Conservation (phyloP, 2,113 vertebrate species). For the Neolamprologus sp. region DNA sequence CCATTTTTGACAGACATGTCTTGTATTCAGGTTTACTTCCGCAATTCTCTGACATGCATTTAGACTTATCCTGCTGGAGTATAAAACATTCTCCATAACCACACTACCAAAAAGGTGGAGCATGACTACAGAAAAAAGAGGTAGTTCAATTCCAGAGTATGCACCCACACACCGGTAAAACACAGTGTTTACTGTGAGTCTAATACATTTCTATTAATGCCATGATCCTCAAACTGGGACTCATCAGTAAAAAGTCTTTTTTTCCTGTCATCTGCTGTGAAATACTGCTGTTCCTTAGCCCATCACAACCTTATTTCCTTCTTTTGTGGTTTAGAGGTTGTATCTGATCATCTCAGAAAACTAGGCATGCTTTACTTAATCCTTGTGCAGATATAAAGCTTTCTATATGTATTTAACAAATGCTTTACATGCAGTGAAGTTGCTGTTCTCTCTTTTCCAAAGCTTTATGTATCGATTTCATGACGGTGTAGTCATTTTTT, state of each 20-base stretch:
- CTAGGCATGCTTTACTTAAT: background rate
- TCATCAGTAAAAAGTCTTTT: background rate
- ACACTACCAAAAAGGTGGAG: background rate
- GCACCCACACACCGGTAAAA: background rate
- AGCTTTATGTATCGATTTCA: background rate
- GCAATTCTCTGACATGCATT: background rate
- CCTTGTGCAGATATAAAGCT: background rate
- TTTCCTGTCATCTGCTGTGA: accelerated
- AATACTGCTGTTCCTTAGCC: background rate
- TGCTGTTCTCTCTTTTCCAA: background rate
- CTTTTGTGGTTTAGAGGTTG: background rate
- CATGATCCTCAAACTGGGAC: background rate
- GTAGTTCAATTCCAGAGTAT: background rate
- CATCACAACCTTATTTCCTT: background rate
- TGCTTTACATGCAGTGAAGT: background rate
- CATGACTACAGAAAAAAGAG: background rate
- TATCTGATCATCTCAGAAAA: background rate
- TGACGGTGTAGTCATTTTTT: background rate
- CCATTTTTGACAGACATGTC: background rate
- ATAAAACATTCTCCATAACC: background rate
- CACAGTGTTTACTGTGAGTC: background rate
- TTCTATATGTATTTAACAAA: background rate
- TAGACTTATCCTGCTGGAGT: background rate
- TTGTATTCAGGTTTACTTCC: background rate
- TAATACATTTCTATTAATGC: background rate